Evolutionary conservation across 2,797 vertebrate species (phyloP).

Genomic region (Sparidentex hasta): DNA sequence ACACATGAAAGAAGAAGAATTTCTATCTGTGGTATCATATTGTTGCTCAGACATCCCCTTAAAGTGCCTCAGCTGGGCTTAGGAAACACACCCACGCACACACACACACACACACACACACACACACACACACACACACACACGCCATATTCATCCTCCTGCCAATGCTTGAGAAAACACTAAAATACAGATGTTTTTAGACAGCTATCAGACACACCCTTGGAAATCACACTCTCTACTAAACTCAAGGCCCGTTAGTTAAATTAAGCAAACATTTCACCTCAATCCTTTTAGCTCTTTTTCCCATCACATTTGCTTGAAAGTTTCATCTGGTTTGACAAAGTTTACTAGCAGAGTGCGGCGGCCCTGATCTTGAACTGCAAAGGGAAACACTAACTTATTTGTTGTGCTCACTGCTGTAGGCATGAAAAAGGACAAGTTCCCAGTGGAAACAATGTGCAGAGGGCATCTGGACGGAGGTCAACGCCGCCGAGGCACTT

Average conservation of each 20-base stretch:
- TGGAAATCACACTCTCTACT: slow-evolving; percentile 32
- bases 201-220: slow-evolving; percentile 59
- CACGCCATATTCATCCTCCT: slow-evolving; percentile 2
- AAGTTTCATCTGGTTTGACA: slow-evolving; percentile 18
- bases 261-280: slow-evolving; percentile 37
- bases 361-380: slow-evolving; percentile 37
- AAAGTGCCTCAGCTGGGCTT: slow-evolving; percentile 21
- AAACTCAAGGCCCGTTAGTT: slow-evolving; percentile 32
- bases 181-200: slow-evolving; percentile 58
- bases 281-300: slow-evolving; percentile 39
- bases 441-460: slow-evolving; percentile 69
- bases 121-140: slow-evolving; percentile 4
- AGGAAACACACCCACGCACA: not conserved
- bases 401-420: slow-evolving; percentile 60
- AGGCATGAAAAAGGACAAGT: slow-evolving; percentile 47
- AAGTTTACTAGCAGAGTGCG: slow-evolving; percentile 24
- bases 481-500: slow-evolving; percentile 39
- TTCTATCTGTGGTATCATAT: slow-evolving; percentile 10
- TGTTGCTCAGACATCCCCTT: slow-evolving; percentile 17
- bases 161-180: slow-evolving; percentile 48
- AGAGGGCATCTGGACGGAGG: slow-evolving; percentile 55
- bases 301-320: slow-evolving; percentile 29
- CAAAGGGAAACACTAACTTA: slow-evolving; percentile 55
- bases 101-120: not conserved
- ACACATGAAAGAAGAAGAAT: slow-evolving; percentile 6